Evolutionary conservation across 30 jellyfish, hydroid and myxozoan species (phyloP), one percentile per base, ranked within the genome.

Genomic region (Aurelia aurita complex sp. Pacific): DNA sequence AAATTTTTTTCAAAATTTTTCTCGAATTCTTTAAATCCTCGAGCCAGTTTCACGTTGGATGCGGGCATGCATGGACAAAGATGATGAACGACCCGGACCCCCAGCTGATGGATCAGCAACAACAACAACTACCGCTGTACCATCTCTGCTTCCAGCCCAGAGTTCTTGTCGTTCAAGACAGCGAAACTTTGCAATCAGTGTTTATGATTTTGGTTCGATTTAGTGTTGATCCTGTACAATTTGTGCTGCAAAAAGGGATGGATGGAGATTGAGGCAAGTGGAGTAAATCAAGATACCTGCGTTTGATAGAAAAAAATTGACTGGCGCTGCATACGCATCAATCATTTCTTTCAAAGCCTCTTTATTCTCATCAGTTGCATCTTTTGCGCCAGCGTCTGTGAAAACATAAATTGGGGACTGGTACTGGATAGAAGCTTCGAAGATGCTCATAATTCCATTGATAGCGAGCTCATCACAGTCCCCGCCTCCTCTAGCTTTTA

Each of bases 391-490:
- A 18, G 94, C 94, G 61, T 85, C 94, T 9, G 94, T 85, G 51
- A 85, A 67, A 59, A 85, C 94, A 64, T 85, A 85, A 4, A 85
- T 53, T 2, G 94, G 94, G 46, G 94, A 85, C 59, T 51, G 82
- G 57, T 63, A 76, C 59, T 54, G 78, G 33, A 85, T 38, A 13
- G 94, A 73, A 10, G 90, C 76, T 11, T 75, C 40, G 73, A 85
- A 79, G 13, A 83, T 85, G 59, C 80, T 80, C 55, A 74, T 40
- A 71, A 91, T 91, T 23, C 97, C 97, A 43, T 77, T 70, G 43
- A 80, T 65, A 32, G 96, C 77, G 78, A 80, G 46, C 78, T 91
- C 97, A 1, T 87, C 81, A 67, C 97, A 91, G 52, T 91, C 97
- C 3, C 91, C 94, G 52, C 97, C 97, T 2, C 92, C 96, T 5